Base-by-base conservation (phyloP, 2,888 invertebrate species). In the Conomelus anceps region DNA sequence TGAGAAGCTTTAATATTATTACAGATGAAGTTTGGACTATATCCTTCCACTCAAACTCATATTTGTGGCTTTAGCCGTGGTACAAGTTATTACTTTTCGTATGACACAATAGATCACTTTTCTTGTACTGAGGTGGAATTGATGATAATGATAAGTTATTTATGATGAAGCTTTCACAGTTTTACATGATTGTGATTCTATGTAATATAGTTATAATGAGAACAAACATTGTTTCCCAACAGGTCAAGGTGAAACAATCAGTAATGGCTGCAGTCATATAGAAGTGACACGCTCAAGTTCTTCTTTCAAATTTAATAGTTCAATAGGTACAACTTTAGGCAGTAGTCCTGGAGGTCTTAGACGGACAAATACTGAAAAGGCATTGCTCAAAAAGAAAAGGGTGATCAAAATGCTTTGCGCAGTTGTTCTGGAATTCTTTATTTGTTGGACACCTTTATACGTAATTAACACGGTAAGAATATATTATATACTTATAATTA, bases 371-470 rank as follows among this genome's bases (percentile, higher is more conserved):
- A 94, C 94, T 23, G 94, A 94, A 91, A 93, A 94, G 90, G 94
- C 94, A 90, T 92, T 94, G 9, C 90, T 89, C 41, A 94, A 93
- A 87, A 94, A 94, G 91, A 93, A 93, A 90, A 92, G 94, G 22
- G 94, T 95, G 22, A 94, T 95, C 91, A 94, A 95, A 92, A 96
- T 96, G 96, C 93, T 96, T 89, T 95, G 95, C 91, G 95, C 95
- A 3, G 94, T 96, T 9, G 96, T 96, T 1, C 92, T 95, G n/a
- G 95, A 96, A 92, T 96, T 96, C 93, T 96, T 96, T 93, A 93
- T 96, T 88, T 96, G 96, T 92, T 96, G 96, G 96, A 95, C 96
- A 0, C 96, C 96, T 0, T 92, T 95, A 3, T 95, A 95, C 92
- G 93, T 95, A 91, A 93, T 95, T 90, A 95, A 95, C 91, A 95